Evolutionary conservation across 2,113 vertebrate species (phyloP).

Genomic region (Mesoclemmys tuberculata): DNA sequence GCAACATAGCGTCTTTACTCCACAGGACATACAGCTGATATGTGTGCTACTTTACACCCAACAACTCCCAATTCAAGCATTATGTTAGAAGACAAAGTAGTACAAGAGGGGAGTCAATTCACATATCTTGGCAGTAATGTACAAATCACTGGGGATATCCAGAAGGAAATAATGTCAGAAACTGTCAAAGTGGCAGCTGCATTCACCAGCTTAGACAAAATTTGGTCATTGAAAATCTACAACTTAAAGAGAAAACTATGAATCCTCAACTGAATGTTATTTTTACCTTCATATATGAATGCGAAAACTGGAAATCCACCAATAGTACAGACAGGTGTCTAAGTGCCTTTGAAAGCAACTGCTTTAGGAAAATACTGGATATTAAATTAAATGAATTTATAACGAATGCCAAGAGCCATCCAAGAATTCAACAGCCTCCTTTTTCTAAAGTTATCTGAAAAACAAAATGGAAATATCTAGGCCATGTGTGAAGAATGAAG

Average conservation of each 20-base stretch:
- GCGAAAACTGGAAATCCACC: rapidly evolving
- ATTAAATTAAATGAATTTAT: background rate
- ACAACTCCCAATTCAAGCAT: background rate
- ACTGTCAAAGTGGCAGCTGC: background rate
- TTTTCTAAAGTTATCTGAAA: background rate
- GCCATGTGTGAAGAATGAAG: background rate
- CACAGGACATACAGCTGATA: background rate
- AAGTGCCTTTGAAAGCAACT: background rate
- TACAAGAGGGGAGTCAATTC: background rate
- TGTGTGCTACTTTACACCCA: background rate
- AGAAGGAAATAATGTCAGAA: background rate
- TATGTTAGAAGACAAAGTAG: background rate
- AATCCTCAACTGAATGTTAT: rapidly evolving
- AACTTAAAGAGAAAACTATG: background rate
- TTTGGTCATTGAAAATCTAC: background rate
- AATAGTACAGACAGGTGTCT: background rate
- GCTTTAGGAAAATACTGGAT: background rate
- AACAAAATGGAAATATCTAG: background rate
- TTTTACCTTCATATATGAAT: background rate
- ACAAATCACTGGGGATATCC: background rate
- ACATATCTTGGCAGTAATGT: background rate
- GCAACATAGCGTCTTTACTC: background rate
- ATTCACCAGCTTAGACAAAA: background rate
- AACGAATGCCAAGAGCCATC: background rate
- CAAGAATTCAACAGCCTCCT: background rate